A percentile compares a stretch with the other conserved stretches of the same genome.
phyloP scores from a whole-genome alignment of 2,797 vertebrate genomes.

The Pangasius krempfi region DNA sequence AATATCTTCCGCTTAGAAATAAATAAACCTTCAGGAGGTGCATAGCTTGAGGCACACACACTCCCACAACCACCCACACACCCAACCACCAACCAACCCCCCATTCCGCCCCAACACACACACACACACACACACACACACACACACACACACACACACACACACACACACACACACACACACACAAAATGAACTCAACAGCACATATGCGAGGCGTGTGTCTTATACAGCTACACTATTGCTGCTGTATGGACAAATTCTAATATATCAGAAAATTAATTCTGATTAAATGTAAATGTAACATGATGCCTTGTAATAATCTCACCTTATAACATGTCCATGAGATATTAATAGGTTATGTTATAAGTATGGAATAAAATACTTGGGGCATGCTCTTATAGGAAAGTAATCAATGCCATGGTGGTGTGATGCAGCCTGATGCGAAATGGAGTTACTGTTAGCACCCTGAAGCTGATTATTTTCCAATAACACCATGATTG shows the following conservation, averaged over 20 bases:
- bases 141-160: background rate
- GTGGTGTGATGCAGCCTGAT: background rate
- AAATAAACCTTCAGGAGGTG: constrained; percentile 43
- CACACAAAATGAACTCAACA: background rate
- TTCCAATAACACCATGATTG: background rate
- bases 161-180: background rate
- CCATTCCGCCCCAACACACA: background rate
- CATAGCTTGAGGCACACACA: background rate
- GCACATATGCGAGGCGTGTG: background rate
- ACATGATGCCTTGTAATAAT: background rate
- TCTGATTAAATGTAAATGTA: background rate
- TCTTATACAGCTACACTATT: background rate
- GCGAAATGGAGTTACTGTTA: background rate
- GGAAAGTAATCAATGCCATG: background rate
- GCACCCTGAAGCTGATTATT: background rate
- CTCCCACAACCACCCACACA: background rate
- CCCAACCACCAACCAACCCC: background rate
- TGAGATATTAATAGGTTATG: background rate
- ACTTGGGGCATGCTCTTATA: background rate
- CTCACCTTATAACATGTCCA: background rate
- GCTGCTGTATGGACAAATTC: background rate
- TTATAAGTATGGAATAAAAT: background rate
- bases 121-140: no score
- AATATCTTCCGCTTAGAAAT: constrained; percentile 47
- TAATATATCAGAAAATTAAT: background rate